phyloP scores from a whole-genome alignment of 64 coral and sea anemone species.

The Stichodactyla mertensii region DNA sequence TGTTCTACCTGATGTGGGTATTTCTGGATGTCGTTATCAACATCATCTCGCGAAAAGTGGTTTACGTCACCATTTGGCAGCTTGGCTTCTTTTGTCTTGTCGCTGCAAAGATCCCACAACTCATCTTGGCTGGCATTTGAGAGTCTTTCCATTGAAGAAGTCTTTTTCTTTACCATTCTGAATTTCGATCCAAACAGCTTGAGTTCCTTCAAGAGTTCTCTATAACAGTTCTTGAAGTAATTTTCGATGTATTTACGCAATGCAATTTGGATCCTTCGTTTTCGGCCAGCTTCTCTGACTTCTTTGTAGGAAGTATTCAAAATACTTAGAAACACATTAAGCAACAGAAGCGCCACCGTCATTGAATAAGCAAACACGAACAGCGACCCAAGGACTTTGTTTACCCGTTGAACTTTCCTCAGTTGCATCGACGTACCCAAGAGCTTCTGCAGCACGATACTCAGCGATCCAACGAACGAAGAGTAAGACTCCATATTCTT shows the following conservation, averaged over 20 bases:
- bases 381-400: conserved; percentile 27
- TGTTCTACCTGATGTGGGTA: background rate
- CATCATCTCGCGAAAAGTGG: background rate
- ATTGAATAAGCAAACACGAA: conserved; percentile 55
- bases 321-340: conserved; percentile 56
- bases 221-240: background rate
- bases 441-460: conserved; percentile 35
- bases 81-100: background rate
- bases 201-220: conserved; percentile 2
- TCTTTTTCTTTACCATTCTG: background rate
- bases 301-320: conserved; percentile 55
- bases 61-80: background rate
- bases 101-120: background rate
- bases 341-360: conserved; percentile 34
- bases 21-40: background rate
- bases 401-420: conserved; percentile 31
- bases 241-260: conserved; percentile 14
- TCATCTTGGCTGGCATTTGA: background rate
- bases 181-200: background rate
- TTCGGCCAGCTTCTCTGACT: conserved; percentile 15
- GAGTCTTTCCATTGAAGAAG: background rate
- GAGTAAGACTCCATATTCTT: conserved; percentile 42
- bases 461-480: conserved; percentile 47
- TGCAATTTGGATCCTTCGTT: background rate
- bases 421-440: conserved; percentile 39